Conservation (phyloP, 2,113 vertebrate species). For the Hyaena hyaena region DNA sequence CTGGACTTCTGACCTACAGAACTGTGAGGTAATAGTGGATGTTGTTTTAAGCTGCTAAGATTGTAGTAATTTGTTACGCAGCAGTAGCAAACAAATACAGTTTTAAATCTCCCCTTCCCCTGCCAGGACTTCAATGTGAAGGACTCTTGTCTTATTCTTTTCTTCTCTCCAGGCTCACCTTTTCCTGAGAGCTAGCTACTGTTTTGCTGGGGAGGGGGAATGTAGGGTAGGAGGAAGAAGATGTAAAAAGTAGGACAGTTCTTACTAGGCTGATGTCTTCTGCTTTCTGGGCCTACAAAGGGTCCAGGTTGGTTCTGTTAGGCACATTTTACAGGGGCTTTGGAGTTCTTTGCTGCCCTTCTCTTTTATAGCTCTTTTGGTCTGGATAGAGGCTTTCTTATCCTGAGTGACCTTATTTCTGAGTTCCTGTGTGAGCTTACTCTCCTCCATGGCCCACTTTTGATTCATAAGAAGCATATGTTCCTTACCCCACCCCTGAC, state of each 20-base stretch:
- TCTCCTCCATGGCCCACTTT: background rate
- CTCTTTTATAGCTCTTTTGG: background rate
- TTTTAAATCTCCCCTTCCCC: background rate
- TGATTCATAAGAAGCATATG: background rate
- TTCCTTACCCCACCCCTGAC: fast-evolving
- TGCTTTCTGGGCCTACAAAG: background rate
- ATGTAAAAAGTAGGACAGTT: background rate
- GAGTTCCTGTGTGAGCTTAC: background rate
- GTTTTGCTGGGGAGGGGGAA: background rate
- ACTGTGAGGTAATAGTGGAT: background rate
- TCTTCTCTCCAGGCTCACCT: background rate
- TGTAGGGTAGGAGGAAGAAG: background rate
- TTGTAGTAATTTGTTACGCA: background rate
- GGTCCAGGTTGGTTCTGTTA: background rate
- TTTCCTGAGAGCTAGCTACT: fast-evolving
- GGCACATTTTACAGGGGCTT: background rate
- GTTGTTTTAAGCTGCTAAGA: background rate
- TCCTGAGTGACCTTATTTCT: background rate
- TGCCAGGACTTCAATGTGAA: background rate
- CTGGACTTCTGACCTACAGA: background rate
- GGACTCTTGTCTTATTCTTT: background rate
- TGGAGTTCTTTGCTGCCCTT: background rate
- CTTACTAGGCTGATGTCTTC: background rate
- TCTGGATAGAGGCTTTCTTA: background rate
- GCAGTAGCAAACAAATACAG: background rate